phyloP scores from a whole-genome alignment of 2,888 invertebrate genomes.

The Tridacna crocea region DNA sequence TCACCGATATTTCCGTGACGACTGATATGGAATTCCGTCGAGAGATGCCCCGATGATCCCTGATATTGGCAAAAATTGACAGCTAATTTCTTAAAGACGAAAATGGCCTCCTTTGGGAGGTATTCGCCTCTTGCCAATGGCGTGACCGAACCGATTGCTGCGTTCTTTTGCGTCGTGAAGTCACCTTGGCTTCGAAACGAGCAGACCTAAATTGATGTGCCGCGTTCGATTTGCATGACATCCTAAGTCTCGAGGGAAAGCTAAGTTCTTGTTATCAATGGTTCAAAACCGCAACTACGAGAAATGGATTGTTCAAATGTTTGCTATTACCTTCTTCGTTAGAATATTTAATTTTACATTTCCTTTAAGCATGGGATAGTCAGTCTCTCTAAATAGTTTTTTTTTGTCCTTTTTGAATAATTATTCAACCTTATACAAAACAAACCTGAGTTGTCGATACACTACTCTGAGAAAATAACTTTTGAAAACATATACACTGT shows the following conservation, averaged over 20 bases:
- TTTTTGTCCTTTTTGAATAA: no score
- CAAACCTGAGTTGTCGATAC: no score
- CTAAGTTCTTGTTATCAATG: no score
- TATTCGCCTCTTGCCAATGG: conserved; percentile 24
- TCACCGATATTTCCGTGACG: conserved; percentile 49
- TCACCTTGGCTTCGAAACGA: conserved; percentile 18
- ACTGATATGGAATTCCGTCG: conserved; percentile 28
- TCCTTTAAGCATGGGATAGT: no score
- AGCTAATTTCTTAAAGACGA: conserved; percentile 66
- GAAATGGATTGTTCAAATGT: no score
- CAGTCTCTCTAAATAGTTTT: no score
- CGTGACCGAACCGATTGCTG: conserved; percentile 35
- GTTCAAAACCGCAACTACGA: no score
- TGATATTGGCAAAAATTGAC: conserved; percentile 64
- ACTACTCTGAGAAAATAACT: no score
- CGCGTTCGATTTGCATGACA: conserved; percentile 45
- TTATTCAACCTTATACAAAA: no score
- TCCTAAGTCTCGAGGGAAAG: neutral
- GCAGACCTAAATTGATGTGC: conserved; percentile 22
- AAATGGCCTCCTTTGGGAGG: conserved; percentile 41
- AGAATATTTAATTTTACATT: no score
- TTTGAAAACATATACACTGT: no score
- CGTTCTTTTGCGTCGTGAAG: conserved; percentile 12
- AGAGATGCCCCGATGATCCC: conserved; percentile 54
- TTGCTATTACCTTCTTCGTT: no score